Evolutionary conservation across 2,888 invertebrate species (phyloP), one percentile per base, ranked within the genome.

Genomic region (Phlogophora meticulosa): DNA sequence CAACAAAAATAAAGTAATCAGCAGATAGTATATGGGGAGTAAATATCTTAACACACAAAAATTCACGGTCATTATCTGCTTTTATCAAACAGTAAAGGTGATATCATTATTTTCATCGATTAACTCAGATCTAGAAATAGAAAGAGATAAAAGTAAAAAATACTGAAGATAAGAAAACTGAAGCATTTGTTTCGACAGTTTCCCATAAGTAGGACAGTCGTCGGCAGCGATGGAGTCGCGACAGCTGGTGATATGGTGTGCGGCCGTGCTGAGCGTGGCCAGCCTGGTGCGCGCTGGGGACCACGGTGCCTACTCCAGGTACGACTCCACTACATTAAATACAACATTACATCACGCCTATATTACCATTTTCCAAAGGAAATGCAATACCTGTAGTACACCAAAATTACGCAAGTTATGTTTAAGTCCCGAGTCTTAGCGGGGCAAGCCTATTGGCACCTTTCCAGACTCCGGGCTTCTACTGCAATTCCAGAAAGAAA

Each of bases 231-330:
- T 71, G 70, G 42, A 52, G 32, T 7, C 34, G 17, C 36, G 46
- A 34, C 22, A 11, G 13, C 1, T 49, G 11, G 34, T 69, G 3
- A 4, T 69, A 4, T 38, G 62, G n/a, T 62, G 57, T 24, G 57
- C 22, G 34, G 38, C 40, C 5, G 45, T 36, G 40, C 13, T 38
- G 51, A 28, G 28, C 5, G n/a, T 42, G 55, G 13, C 43, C 13
- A 13, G 69, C 46, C 20, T 42, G 52, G 62, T 9, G n/a, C 24
- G 7, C 1, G 69, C 69, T 1, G 53, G 62, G n/a, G 49, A n/a
- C 28, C 57, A 58, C 43, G 71, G 69, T 10, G 20, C 4, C 1
- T 71, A 69, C 53, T 52, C 62, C 24, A 51, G 56, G 36, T 42
- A 13, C 0, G 32, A 32, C 9, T 43, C 1, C 2, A 32, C 17